These are phyloP conservation scores for Apamea monoglypha DNA, from an alignment of 2,888 invertebrate genomes.

Conservation along the genomic window DNA sequence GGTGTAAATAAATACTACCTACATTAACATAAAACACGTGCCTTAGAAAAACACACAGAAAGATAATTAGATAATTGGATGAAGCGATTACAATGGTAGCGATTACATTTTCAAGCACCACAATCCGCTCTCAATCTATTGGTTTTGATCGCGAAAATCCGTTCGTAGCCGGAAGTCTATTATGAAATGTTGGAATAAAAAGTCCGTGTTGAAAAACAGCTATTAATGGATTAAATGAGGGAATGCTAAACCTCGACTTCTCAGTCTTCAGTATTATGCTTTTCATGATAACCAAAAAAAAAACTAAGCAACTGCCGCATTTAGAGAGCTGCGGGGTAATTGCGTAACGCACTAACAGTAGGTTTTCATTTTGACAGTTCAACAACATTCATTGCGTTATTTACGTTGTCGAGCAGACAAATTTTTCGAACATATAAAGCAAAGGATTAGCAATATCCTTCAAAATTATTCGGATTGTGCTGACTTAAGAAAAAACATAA, in stretches of 20 bases:
- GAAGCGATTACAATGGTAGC: slow-evolving; percentile 31
- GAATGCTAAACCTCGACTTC: background rate
- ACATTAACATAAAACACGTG: slow-evolving; percentile 15
- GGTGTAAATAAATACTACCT: background rate
- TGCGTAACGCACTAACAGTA: background rate
- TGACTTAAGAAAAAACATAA: background rate
- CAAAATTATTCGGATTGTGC: no score
- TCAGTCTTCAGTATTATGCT: background rate
- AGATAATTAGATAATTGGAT: slow-evolving; percentile 38
- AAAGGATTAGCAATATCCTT: background rate
- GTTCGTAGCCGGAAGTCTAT: slow-evolving; percentile 18
- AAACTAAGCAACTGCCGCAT: background rate
- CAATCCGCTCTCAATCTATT: slow-evolving; percentile 6
- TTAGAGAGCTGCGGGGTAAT: background rate
- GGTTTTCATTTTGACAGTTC: background rate
- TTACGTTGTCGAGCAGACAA: background rate
- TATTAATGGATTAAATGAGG: background rate
- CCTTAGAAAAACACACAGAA: background rate
- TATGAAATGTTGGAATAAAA: slow-evolving; percentile 35
- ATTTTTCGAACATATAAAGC: background rate
- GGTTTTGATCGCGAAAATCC: slow-evolving; percentile 35
- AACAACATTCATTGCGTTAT: background rate
- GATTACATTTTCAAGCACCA: slow-evolving; percentile 20
- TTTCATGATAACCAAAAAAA: background rate
- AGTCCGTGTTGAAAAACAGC: background rate